Percentiles rank a stretch among this genome's conserved stretches.
These are phyloP conservation scores for Sebastes hubbsi DNA, from an alignment of 2,797 vertebrate genomes.

Conservation along the genomic window DNA sequence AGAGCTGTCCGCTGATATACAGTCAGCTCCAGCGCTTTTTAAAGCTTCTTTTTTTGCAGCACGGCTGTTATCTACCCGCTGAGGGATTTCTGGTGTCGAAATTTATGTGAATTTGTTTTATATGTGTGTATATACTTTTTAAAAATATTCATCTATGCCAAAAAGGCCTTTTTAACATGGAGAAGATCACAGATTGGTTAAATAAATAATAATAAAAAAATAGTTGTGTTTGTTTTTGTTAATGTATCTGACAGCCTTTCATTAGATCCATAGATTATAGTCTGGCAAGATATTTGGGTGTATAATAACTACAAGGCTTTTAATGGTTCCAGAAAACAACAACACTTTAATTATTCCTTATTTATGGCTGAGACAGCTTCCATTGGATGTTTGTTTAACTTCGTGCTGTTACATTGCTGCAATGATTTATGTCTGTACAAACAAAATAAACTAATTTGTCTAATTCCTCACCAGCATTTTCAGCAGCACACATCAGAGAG, in stretches of 20 bases:
- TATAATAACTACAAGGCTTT: background rate
- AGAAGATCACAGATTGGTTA: background rate
- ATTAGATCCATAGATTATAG: background rate
- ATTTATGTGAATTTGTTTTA: background rate
- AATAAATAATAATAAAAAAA: background rate
- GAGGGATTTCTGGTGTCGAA: background rate
- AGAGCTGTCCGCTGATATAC: slow-evolving; percentile 28
- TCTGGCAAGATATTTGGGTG: background rate
- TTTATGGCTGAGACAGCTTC: background rate
- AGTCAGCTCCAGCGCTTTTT: slow-evolving; percentile 14
- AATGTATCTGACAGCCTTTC: background rate
- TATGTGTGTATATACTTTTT: background rate
- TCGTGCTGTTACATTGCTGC: background rate
- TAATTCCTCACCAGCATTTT: background rate
- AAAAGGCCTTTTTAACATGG: background rate
- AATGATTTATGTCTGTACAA: background rate
- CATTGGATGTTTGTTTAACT: slow-evolving; percentile 5
- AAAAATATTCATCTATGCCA: background rate
- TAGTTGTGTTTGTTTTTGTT: background rate
- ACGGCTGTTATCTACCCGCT: background rate
- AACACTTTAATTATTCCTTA: slow-evolving; percentile 5
- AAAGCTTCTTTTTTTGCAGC: background rate
- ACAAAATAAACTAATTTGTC: slow-evolving; percentile 2
- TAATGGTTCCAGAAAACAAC: background rate
- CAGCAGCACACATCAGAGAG: background rate